Conservation (phyloP, 2,797 vertebrate genomes). For the Cichlasoma orientale region DNA sequence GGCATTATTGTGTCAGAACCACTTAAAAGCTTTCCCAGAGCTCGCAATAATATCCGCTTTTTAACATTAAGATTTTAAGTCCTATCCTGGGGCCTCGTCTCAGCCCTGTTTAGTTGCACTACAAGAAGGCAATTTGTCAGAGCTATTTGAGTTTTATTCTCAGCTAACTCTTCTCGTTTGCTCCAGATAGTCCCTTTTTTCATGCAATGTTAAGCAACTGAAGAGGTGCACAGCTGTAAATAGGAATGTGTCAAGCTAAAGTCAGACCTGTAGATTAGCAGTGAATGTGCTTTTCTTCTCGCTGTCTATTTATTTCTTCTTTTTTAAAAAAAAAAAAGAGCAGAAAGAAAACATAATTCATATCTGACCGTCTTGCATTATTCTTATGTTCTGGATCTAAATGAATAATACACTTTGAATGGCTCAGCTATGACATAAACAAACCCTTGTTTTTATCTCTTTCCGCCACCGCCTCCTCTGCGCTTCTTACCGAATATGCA, state of each 20-base stretch:
- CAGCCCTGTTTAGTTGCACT: constrained; percentile 24
- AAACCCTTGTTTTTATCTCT: neutral
- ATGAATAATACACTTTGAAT: constrained; percentile 15
- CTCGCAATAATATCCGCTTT: constrained; percentile 26
- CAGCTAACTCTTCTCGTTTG: constrained; percentile 8
- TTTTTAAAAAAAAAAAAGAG: neutral
- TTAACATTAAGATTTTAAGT: constrained; percentile 52
- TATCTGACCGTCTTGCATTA: constrained; percentile 1
- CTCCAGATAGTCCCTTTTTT: constrained; percentile 17
- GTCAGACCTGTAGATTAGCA: constrained; percentile 21
- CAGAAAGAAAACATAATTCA: constrained; percentile 6
- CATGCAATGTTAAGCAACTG: neutral
- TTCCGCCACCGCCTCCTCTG: neutral
- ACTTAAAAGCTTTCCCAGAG: constrained; percentile 31
- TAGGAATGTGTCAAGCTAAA: constrained; percentile 10
- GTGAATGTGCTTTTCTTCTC: neutral
- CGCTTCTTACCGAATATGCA: neutral
- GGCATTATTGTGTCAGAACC: constrained; percentile 22
- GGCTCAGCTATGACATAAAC: constrained; percentile 1
- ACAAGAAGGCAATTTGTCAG: constrained; percentile 34
- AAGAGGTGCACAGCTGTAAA: constrained; percentile 5
- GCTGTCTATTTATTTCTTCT: neutral
- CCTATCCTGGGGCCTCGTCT: constrained; percentile 13
- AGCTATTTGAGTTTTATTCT: constrained; percentile 33
- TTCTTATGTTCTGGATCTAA: constrained; percentile 14